Percentiles rank a stretch among this genome's conserved stretches.
phyloP scores from a whole-genome alignment of 2,888 invertebrate genomes.

The Nephrotoma flavescens region DNA sequence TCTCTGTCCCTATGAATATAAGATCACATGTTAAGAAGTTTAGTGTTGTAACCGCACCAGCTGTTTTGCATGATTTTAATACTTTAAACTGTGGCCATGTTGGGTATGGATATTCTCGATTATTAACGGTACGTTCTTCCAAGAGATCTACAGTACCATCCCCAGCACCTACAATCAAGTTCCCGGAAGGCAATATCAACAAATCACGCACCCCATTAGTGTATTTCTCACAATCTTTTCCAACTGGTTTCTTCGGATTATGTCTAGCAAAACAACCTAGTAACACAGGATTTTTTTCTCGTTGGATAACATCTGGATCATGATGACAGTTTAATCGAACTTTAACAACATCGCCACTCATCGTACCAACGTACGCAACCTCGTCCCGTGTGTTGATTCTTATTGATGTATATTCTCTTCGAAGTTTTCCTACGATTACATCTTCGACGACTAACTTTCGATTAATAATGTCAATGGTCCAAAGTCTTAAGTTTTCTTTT shows the following conservation, averaged over 20 bases:
- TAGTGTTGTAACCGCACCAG: constrained; percentile 60
- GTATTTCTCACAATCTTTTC: constrained; percentile 30
- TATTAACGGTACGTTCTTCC: constrained; percentile 38
- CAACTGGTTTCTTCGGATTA: constrained; percentile 25
- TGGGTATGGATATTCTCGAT: constrained; percentile 32
- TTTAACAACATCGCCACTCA: constrained; percentile 46
- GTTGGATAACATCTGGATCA: constrained; percentile 28
- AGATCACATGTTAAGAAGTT: constrained; percentile 40
- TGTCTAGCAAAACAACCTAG: constrained; percentile 36
- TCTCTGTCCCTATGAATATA: constrained; percentile 59
- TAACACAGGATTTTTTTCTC: constrained; percentile 27
- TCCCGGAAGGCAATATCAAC: constrained; percentile 41
- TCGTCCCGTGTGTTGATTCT: constrained; percentile 54
- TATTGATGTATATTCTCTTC: constrained; percentile 60
- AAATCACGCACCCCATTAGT: constrained; percentile 43
- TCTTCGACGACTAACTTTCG: constrained; percentile 57
- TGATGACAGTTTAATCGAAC: constrained; percentile 44
- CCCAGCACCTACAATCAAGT: constrained; percentile 66
- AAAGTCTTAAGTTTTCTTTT: constrained; percentile 55
- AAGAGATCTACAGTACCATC: constrained; percentile 68
- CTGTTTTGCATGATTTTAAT: constrained; percentile 39
- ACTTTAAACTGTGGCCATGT: constrained; percentile 42
- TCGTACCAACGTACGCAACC: constrained; percentile 72
- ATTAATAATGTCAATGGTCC: constrained; percentile 55
- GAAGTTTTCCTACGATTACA: constrained; percentile 62